Evolutionary conservation across 2,797 vertebrate species (phyloP).

Genomic region (Tauraco hartlaubi): DNA sequence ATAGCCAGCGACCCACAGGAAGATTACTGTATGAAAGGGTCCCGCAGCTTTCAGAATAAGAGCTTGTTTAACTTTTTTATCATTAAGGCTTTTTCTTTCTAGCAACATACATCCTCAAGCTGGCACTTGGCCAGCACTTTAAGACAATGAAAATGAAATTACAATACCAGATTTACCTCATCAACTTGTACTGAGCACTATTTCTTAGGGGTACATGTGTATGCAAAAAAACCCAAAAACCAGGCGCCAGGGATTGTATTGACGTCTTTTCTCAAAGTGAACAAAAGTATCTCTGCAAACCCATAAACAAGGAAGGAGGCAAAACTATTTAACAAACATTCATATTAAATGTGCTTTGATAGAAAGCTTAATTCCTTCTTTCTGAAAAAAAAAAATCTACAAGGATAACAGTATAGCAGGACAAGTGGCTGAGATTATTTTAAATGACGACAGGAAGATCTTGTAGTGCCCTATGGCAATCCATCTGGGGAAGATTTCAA

Average conservation of each 20-base stretch:
- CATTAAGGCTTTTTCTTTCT: not conserved
- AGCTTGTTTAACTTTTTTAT: not conserved
- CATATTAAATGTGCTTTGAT: not conserved
- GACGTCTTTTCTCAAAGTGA: not conserved
- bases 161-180: not conserved
- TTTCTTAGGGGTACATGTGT: not conserved
- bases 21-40: not conserved
- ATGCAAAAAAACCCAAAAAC: not conserved
- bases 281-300: not conserved
- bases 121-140: not conserved
- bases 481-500: slow-evolving; percentile 50
- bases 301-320: not conserved
- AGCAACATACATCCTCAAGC: fast-evolving
- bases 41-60: not conserved
- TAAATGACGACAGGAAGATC: slow-evolving; percentile 12
- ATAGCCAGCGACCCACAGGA: not conserved
- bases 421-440: not conserved
- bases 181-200: not conserved
- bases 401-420: not conserved
- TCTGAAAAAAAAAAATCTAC: not conserved
- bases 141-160: not conserved
- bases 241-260: not conserved
- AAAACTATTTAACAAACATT: not conserved
- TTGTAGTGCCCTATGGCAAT: slow-evolving; percentile 20
- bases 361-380: not conserved